phyloP scores from a whole-genome alignment of 2,888 invertebrate species.

The Dexiosoma caninum region DNA sequence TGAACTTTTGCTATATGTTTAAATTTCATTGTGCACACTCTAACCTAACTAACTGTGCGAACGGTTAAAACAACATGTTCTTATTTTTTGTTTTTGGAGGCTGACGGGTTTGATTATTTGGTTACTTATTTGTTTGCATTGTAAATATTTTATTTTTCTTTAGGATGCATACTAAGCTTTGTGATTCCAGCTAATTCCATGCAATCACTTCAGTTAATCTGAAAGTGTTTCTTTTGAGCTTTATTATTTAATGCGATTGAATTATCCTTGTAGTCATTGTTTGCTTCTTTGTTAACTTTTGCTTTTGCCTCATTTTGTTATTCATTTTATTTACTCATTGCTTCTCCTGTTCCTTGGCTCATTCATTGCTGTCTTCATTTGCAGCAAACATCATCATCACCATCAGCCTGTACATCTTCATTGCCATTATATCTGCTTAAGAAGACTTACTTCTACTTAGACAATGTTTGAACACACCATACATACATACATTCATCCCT shows the following conservation, averaged over 20 bases:
- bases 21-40: not conserved
- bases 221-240: conserved; percentile 71
- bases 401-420: conserved; percentile 8
- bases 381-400: not conserved
- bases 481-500: not conserved
- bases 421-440: conserved; percentile 35
- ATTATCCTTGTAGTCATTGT: conserved; percentile 61
- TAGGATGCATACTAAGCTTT: conserved; percentile 45
- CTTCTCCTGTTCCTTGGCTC: conserved; percentile 2
- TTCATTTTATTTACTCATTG: not conserved
- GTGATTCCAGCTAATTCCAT: conserved; percentile 58
- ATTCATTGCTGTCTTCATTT: conserved; percentile 4
- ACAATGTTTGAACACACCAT: not conserved
- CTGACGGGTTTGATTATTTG: conserved; percentile 16
- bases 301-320: conserved; percentile 36
- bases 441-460: conserved; percentile 32
- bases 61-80: not conserved
- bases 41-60: not conserved
- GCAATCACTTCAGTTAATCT: conserved; percentile 68
- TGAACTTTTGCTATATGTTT: too few species aligned
- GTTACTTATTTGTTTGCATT: conserved; percentile 15
- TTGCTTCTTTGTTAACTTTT: conserved; percentile 59
- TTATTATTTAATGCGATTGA: conserved; percentile 72
- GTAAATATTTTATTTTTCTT: conserved; percentile 35
- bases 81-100: conserved; percentile 20